Evolutionary conservation across 2,888 invertebrate species (phyloP), one percentile per base, ranked within the genome.

Genomic region (Leptarthrus brevirostris): DNA sequence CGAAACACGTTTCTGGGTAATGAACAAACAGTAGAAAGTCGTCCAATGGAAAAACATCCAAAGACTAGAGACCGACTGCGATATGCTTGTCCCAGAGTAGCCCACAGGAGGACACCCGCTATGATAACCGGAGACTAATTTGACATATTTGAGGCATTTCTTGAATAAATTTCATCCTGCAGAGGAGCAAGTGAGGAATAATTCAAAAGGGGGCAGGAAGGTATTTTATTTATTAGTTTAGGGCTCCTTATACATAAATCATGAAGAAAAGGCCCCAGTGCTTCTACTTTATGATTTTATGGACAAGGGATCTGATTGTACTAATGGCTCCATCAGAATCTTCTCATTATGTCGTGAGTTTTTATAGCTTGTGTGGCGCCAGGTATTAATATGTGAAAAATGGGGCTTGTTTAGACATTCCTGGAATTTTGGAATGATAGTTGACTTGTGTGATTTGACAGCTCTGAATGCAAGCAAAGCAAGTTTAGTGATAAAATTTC

Each of bases 311-410:
- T 56, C 44, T 72, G 56, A 44, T 44, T 44, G 71, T 56, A 56
- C 53, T 71, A 71, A 72, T 72, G 72, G 58, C 72, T 72, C 72
- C 72, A 72, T 72, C 72, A 72, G 72, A 58, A 4, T 47, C 56
- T 72, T 22, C 72, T 72, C 72, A 72, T 72, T 72, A 72, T 72
- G 47, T 56, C 56, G 56, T 56, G 56, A 53, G 56, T 81, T 82
- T 82, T 82, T 82, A 82, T 82, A 81, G 81, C 80, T 80, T 77
- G 80, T 77, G 81, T 83, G 82, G 82, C 82, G 82, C 82, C 82
- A 83, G 80, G 80, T 58, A 56, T 72, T 72, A 72, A 47, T 58
- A 72, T 72, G 56, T 72, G 72, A 72, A 72, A 72, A 56, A 72
- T 72, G 56, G 44, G 14, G 56, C 26, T 44, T 40, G 44, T 58